Conservation (phyloP, 1,140 invertebrate genomes). For the Sycophaga agraensis region DNA sequence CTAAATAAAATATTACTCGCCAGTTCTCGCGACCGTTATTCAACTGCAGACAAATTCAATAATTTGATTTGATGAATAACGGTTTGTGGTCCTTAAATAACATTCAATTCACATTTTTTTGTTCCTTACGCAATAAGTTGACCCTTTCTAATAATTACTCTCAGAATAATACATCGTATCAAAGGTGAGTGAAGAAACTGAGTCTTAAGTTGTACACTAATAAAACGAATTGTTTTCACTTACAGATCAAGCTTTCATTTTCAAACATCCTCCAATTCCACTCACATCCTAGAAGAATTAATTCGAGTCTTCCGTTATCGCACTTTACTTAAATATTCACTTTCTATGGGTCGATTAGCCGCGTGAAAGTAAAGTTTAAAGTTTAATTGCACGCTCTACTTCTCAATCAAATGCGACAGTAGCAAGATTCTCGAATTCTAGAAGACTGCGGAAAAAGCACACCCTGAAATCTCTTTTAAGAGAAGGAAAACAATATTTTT, state of each 20-base stretch:
- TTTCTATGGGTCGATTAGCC: conserved; percentile 20
- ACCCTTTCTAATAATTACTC: conserved; percentile 26
- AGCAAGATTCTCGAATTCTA: conserved; percentile 7
- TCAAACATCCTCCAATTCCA: conserved; percentile 17
- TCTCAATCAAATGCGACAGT: conserved; percentile 20
- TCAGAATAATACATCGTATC: conserved; percentile 27
- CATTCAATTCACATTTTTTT: conserved; percentile 30
- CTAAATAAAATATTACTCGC: conserved; percentile 30
- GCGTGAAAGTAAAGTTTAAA: conserved; percentile 24
- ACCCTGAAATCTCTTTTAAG: conserved; percentile 6
- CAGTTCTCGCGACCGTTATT: conserved; percentile 10
- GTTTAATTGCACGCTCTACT: conserved; percentile 28
- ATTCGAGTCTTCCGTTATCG: conserved; percentile 14
- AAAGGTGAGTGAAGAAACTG: conserved; percentile 21
- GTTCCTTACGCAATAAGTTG: conserved; percentile 25
- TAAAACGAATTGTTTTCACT: conserved; percentile 27
- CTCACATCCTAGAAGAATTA: conserved; percentile 17
- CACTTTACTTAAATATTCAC: conserved; percentile 26
- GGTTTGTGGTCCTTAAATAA: conserved; percentile 26
- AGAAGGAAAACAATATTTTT: conserved; percentile 4
- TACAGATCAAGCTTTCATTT: conserved; percentile 21
- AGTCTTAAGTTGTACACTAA: conserved; percentile 26
- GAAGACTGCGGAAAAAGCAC: conserved; percentile 9
- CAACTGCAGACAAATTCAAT: conserved; percentile 5
- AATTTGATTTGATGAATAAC: conserved; percentile 12